Base-by-base conservation (phyloP, 92 coral and sea anemone species). In the Ricordea florida region DNA sequence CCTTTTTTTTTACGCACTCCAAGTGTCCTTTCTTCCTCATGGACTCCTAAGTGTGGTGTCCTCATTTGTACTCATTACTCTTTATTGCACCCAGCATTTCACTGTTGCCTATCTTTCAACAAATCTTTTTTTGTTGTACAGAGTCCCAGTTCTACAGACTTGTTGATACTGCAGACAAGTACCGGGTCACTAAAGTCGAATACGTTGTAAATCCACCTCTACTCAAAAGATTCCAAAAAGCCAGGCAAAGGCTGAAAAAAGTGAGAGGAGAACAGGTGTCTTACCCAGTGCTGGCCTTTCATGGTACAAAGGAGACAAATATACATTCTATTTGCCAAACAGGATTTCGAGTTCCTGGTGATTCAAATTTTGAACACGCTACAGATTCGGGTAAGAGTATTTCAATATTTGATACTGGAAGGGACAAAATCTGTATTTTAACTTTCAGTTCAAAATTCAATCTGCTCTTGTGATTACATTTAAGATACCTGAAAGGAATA, bases 121-220 rank as follows among this genome's bases (percentile, higher is more conserved):
- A 1, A 27, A 17, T 15, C 43, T 29, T 7, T 53, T 66, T 59
- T 74, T 0, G 5, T 38, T 37, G 45, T 58, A 15, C 37, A 90
- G 96, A 90, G 58, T 90, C 92, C 27, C 96, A 90, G 52, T 90
- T 90, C 60, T 90, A 90, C 58, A 81, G 96, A 30, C 87, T 90
- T 33, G 96, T 90, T 51, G 92, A 90, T 42, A 20, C 81, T 34
- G 62, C 79, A 5, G 92, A 90, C 52, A 90, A 66, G 63, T 90
- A 90, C 35, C 82, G 96, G 6, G 92, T 90, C 48, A 77, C 83
- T 38, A 86, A 86, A 42, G 92, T 90, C 1, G 92, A 90, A 15
- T 90, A 90, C 16, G 81, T 90, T 2, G 91, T 90, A 2, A 90
- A 86, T 30, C 92, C 96, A 22, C 40, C 69, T 5, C 30, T 86